Evolutionary conservation across 2,113 vertebrate genomes (phyloP), one percentile per base, ranked within the genome.

Genomic region (Sinosuthora webbiana): DNA sequence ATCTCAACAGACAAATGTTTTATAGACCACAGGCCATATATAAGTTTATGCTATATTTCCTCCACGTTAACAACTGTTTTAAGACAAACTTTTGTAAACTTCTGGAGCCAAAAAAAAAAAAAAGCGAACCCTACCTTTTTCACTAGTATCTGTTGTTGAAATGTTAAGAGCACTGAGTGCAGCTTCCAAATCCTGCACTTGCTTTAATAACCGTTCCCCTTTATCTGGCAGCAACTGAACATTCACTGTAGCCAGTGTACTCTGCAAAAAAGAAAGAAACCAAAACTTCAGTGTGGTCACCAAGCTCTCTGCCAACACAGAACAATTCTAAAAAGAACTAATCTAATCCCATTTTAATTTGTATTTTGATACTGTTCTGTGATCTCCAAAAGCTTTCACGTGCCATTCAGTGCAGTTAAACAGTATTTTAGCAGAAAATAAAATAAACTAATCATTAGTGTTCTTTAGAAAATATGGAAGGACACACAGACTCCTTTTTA

Each of bases 211-310:
- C 80, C 98, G 97, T 78, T 98, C 94, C 27, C 98, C 98, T 94
- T 98, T 98, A 92, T 99, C 98, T 49, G 98, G 98, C 65, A 99
- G 97, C 35, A 96, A 92, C 57, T 98, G 97, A 41, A 98, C 19
- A 42, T 99, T 98, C 90, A 98, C 98, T 1, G 80, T 91, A 30
- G 98, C 98, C 94, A 99, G 68, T 0, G 97, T 98, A 74, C 89
- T 97, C 98, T 99, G 93, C 19, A 94, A 96, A 96, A 70, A 96
- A 47, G 49, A 56, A 45, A 37, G 6, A 86, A 89, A 30, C 3
- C 47, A 69, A 63, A 59, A 49, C 8, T 16, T 67, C 35, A 63
- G 53, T 1, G 2, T 35, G 18, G 33, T 77, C 76, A 79, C 30
- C 35, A 70, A 73, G 20, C 24, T 33, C 23, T 74, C 83, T 78